A percentile compares a stretch with the other conserved stretches of the same genome.
Evolutionary conservation across 1,140 invertebrate genomes (phyloP).

Genomic region (Panulirus ornatus): DNA sequence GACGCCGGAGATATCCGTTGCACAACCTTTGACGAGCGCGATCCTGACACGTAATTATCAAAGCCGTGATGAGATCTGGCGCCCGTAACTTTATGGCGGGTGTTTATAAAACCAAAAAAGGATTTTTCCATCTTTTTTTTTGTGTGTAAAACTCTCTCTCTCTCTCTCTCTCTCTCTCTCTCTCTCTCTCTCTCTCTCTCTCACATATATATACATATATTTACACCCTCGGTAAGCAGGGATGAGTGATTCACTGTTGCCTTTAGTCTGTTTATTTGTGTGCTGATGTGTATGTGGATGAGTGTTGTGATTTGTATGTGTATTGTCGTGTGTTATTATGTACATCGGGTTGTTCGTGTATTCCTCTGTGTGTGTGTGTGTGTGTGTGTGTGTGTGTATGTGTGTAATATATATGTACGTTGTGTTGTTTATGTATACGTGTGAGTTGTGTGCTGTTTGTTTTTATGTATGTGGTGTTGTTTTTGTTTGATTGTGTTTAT

Average conservation of each 20-base stretch:
- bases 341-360: no score
- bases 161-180: no score
- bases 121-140: not conserved
- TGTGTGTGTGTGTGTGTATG: not conserved
- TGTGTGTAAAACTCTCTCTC: no score
- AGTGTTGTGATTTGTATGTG: no score
- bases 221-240: not conserved
- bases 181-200: no score
- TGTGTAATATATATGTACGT: not conserved
- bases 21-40: not conserved
- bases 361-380: not conserved
- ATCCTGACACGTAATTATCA: conserved; percentile 7
- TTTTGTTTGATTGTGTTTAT: no score
- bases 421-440: not conserved
- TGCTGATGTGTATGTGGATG: not conserved
- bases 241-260: not conserved
- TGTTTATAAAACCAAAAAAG: not conserved
- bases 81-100: not conserved
- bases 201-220: no score
- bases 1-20: not conserved
- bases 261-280: not conserved
- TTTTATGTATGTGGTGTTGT: no score
- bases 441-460: no score
- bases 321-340: no score
- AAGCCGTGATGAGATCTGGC: not conserved